Base-by-base conservation (phyloP, 2,797 vertebrate genomes). In the Sebastes taczanowskii region DNA sequence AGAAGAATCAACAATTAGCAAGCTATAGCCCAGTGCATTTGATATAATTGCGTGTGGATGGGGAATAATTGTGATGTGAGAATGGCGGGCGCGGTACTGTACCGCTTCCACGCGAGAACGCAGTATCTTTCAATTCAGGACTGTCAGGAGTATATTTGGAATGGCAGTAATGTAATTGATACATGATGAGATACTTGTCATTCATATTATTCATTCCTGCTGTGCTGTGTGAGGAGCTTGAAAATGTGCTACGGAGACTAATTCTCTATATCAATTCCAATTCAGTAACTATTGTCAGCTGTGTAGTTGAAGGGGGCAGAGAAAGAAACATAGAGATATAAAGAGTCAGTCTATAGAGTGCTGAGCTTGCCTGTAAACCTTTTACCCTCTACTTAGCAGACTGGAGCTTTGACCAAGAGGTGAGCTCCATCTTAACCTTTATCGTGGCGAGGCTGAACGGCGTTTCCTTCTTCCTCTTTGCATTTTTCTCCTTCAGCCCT, bases 1-100 rank as follows among this genome's bases (percentile, higher is more conserved):
- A 98, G 95, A 95, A 96, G 95, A 97, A 97, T 96, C 97, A 97
- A 97, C 97, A 97, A 96, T 98, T 98, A 97, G 97, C 97, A 95
- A 96, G 97, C 97, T 97, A 96, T 97, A 97, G 97, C 97, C 96
- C 96, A 96, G 97, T 97, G 97, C 96, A 95, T 99, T 97, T 96
- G 95, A 96, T 97, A 95, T 97, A 97, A 98, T 97, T 98, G 96
- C 97, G 90, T 95, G 95, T 95, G 97, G 94, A 96, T 91, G 91
- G 95, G 96, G 95, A 97, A 91, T 94, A 94, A 95, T 92, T 94
- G 93, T 91, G 90, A 92, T 76, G 16, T 46, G 83, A 91, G 93
- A 84, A 88, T 89, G 82, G 88, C 91, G 62, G 34, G 35, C 72
- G 74, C 52, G 10, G 72, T 53, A 49, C 79, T 82, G 82, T 79